Evolutionary conservation across 2,113 vertebrate genomes (phyloP).

Genomic region (Caretta caretta): DNA sequence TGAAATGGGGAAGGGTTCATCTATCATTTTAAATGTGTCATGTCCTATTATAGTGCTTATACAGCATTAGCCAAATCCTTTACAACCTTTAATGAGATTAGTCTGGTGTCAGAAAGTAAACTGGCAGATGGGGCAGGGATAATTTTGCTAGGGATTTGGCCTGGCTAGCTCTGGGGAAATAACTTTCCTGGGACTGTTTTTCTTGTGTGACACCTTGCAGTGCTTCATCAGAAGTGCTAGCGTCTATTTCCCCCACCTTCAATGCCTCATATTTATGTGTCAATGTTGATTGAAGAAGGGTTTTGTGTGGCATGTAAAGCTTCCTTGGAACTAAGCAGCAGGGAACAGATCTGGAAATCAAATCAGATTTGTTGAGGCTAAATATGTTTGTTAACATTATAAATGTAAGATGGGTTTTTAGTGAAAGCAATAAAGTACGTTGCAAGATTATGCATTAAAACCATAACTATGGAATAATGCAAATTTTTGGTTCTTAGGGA

Average conservation of each 20-base stretch:
- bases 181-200: not conserved
- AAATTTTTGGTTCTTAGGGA: not conserved
- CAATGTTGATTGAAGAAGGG: not conserved
- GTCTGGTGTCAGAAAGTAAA: not conserved
- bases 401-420: not conserved
- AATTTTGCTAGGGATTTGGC: not conserved
- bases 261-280: not conserved
- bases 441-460: not conserved
- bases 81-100: not conserved
- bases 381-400: not conserved
- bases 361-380: accelerated
- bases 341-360: not conserved
- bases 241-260: not conserved
- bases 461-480: not conserved
- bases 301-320: not conserved
- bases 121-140: constrained; percentile 32
- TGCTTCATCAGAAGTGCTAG: not conserved
- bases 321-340: not conserved
- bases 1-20: not conserved
- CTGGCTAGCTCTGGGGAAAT: not conserved
- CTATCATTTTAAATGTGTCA: not conserved
- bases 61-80: accelerated
- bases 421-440: not conserved
- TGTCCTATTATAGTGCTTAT: not conserved
- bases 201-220: not conserved